Base-by-base conservation (phyloP, 2,888 invertebrate genomes). In the Mylabris sibirica region DNA sequence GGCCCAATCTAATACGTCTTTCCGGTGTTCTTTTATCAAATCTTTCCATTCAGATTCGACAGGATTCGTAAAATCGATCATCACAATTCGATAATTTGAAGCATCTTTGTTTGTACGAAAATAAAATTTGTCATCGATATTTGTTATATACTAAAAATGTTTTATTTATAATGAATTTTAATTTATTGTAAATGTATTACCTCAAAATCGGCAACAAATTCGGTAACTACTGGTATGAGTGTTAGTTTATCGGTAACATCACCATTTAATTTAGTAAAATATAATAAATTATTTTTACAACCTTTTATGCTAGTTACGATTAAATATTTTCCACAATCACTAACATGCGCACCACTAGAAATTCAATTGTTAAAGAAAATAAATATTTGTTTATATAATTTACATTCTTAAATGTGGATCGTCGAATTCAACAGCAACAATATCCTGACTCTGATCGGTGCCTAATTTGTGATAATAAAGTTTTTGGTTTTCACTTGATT, bases 21-120 rank as follows among this genome's bases (percentile, higher is more conserved):
- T 91, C 4, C 90, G 85, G 82, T 98, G 91, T 84, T 98, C 96
- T 26, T 91, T 87, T 75, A 99, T 89, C 22, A 99, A 87, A 1
- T 92, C 93, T 35, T 85, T 85, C 98, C 98, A 98, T 75, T 94
- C 90, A 66, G 91, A 90, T 84, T 93, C 89, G 0, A 86, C 86
- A 9, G 91, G 91, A 80, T 92, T 88, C 71, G 90, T 84, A 68
- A 95, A 89, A 84, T 96, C 93, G 74, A 98, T 95, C 75, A 89
- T 88, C 80, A 98, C 90, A 57, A 99, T 88, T 72, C 93, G 91
- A 86, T 96, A 97, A 85, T 96, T 96, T 6, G 97, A 95, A 0
- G 99, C 95, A 84, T 95, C 90, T 85, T 95, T 94, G 85, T 99
- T 98, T 24, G 99, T 98, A 60, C 93, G 91, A 84, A 99, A 94